These are phyloP conservation scores for Hirtodrosophila alboralis DNA, from an alignment of 2,888 invertebrate species.

Conservation along the genomic window DNA sequence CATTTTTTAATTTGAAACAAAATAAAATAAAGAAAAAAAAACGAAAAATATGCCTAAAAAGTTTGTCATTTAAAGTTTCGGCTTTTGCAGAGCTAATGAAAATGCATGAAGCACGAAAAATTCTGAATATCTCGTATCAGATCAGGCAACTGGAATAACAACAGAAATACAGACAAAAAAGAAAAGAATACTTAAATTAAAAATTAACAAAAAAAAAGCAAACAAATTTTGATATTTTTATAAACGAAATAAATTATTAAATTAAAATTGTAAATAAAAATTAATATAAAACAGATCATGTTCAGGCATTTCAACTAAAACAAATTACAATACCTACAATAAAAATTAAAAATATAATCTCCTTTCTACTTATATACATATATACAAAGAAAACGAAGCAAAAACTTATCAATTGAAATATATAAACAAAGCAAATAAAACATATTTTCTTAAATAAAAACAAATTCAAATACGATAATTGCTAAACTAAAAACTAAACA, in stretches of 20 bases:
- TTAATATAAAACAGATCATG: constrained; percentile 49
- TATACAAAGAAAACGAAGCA: constrained; percentile 52
- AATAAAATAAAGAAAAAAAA: constrained; percentile 22
- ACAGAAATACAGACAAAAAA: constrained; percentile 18
- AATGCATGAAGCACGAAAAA: constrained; percentile 14
- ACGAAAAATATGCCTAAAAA: constrained; percentile 34
- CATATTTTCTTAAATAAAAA: constrained; percentile 50
- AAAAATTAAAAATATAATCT: constrained; percentile 74
- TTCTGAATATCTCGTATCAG: constrained; percentile 10
- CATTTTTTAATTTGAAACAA: constrained; percentile 38
- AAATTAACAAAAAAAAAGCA: constrained; percentile 31
- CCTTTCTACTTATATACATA: constrained; percentile 40
- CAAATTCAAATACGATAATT: constrained; percentile 16
- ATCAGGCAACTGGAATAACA: constrained; percentile 19
- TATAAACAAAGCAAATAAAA: constrained; percentile 39
- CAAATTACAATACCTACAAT: constrained; percentile 50
- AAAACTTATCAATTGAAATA: constrained; percentile 55
- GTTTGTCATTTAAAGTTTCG: constrained; percentile 54
- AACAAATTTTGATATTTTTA: constrained; percentile 79
- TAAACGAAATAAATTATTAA: constrained; percentile 67
- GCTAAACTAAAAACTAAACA: constrained; percentile 44
- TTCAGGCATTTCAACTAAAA: constrained; percentile 67
- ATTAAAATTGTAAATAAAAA: constrained; percentile 64
- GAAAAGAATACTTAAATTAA: constrained; percentile 38
- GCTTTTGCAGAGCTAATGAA: constrained; percentile 39